These are phyloP conservation scores for Telmatochromis brichardi DNA, from an alignment of 2,113 vertebrate genomes.

Conservation along the genomic window DNA sequence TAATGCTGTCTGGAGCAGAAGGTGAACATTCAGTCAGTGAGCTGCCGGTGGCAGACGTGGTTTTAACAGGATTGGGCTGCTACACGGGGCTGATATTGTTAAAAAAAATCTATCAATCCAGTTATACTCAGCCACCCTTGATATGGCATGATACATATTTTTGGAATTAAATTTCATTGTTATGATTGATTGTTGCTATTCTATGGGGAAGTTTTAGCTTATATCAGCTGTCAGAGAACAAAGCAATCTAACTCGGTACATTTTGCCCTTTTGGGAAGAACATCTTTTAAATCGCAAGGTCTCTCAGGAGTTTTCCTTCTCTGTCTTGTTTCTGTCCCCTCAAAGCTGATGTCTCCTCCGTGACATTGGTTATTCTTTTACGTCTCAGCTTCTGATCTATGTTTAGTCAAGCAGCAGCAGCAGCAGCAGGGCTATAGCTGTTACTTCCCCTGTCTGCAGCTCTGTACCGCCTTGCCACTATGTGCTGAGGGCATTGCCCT, in stretches of 20 bases:
- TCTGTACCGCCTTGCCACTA: background rate
- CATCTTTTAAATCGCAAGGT: slow-evolving; percentile 3
- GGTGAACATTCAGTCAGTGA: background rate
- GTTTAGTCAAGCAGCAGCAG: slow-evolving; percentile 15
- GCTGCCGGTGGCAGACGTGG: background rate
- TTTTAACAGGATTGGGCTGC: slow-evolving; percentile 1
- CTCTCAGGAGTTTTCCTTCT: background rate
- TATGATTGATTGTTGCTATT: background rate
- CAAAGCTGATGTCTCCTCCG: slow-evolving; percentile 7
- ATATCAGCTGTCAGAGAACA: background rate
- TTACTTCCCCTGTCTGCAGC: background rate
- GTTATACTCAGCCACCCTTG: background rate
- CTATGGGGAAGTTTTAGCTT: background rate
- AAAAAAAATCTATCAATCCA: background rate
- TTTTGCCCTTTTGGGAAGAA: slow-evolving; percentile 5
- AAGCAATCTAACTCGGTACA: background rate
- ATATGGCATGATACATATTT: background rate
- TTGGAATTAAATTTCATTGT: background rate
- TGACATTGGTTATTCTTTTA: slow-evolving; percentile 22
- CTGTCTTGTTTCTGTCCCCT: slow-evolving; percentile 3
- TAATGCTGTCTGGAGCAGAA: slow-evolving; percentile 26
- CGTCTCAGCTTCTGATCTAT: slow-evolving; percentile 5
- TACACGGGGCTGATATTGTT: background rate
- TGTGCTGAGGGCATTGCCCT: background rate
- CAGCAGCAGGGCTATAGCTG: background rate